Percentiles rank a stretch among this genome's conserved stretches.
Conservation (phyloP, 2,888 invertebrate species). For the Petrolisthes manimaculis region DNA sequence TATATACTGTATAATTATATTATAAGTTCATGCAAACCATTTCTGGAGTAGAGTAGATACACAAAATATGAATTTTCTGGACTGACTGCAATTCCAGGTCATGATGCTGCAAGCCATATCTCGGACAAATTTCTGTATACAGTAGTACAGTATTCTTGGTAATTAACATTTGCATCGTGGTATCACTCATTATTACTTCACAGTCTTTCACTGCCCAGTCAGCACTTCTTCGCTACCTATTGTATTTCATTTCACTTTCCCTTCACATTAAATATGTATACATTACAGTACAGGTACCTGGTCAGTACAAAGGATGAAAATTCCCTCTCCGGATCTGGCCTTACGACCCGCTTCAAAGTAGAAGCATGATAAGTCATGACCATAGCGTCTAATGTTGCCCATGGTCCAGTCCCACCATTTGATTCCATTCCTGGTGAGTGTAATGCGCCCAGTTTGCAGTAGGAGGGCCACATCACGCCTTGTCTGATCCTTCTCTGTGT, state of each 20-base stretch:
- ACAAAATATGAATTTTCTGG: no score
- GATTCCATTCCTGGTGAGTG: neutral
- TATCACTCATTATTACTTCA: constrained; percentile 2
- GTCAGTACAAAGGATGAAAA: constrained; percentile 17
- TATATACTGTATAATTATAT: no score
- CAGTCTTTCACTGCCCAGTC: neutral
- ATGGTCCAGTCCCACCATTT: constrained; percentile 15
- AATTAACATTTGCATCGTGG: constrained; percentile 8
- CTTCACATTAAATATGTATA: neutral
- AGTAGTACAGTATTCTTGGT: neutral
- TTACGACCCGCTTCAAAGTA: constrained; percentile 29
- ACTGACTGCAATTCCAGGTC: no score
- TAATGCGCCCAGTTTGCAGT: neutral
- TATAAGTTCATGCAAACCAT: no score
- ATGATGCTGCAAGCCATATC: no score
- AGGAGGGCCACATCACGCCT: neutral
- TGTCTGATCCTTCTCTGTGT: no score
- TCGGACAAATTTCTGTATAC: no score
- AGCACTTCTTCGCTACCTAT: neutral
- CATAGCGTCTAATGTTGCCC: constrained; percentile 16
- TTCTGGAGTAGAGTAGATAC: no score
- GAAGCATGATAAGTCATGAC: neutral
- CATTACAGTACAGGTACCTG: neutral
- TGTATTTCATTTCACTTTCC: neutral
- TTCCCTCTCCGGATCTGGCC: constrained; percentile 9